Base-by-base conservation (phyloP, 1,140 invertebrate species). In the Aphidius gifuensis region DNA sequence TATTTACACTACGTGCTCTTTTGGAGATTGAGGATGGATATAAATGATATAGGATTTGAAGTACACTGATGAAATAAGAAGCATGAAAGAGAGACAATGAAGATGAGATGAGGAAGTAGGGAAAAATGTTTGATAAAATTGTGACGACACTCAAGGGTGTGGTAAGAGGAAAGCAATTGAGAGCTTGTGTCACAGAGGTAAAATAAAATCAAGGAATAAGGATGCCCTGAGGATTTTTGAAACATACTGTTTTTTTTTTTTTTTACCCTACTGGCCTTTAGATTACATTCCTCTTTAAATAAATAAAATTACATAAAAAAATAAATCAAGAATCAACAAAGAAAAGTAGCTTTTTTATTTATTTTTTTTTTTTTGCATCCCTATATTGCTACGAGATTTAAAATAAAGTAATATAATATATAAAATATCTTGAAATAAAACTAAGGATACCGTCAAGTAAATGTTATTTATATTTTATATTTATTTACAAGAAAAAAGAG, bases 101-200 rank as follows among this genome's bases (percentile, higher is more conserved):
- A 62, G 55, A 57, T 56, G 58, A 62, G 48, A 48, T 48, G 51
- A 53, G 9, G 46, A 32, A 58, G 58, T 40, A 51, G 58, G 58
- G 51, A 60, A 16, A 65, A 57, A 67, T 60, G 55, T 49, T 44
- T 32, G 40, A 64, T 42, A 55, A 23, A 64, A 54, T 40, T 48
- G 58, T 64, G 57, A 64, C 51, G 64, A 50, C 55, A 61, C 65
- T 63, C 46, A 16, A 62, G 46, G 53, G 40, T 64, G 44, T 59
- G 39, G 44, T 49, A 40, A 61, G 56, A 63, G 45, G 47, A 49
- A 44, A 44, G 56, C 42, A 48, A 58, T 32, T 42, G 49, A 55
- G 53, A 40, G 53, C 23, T 32, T 32, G 23, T 55, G 7, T 56
- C 40, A 55, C 42, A 32, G 42, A 53, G 55, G 46, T 42, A 50